These are phyloP conservation scores for Paedocypris micromegethes DNA, from an alignment of 2,797 vertebrate genomes.

Conservation along the genomic window DNA sequence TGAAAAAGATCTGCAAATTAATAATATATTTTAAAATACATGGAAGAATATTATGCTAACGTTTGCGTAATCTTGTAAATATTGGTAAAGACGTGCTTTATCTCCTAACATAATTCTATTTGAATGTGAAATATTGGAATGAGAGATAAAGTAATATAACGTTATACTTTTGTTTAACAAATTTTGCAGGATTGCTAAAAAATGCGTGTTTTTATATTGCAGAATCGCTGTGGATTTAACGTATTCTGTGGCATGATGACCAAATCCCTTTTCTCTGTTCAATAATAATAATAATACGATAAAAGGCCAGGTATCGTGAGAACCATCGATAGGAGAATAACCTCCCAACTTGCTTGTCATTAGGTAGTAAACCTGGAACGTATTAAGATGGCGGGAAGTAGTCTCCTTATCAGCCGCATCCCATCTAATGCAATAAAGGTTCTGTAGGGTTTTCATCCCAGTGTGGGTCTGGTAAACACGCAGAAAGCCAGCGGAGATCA, in stretches of 20 bases:
- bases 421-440: constrained; percentile 60
- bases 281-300: constrained; percentile 35
- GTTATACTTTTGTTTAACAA: too few species aligned
- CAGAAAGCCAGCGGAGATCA: constrained; percentile 44
- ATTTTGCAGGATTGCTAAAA: too few species aligned
- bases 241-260: not conserved
- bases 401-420: constrained; percentile 44
- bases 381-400: constrained; percentile 54
- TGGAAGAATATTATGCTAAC: too few species aligned
- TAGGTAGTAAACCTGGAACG: constrained; percentile 52
- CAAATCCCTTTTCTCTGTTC: constrained; percentile 22
- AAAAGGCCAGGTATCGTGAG: constrained; percentile 49
- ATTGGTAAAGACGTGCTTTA: too few species aligned
- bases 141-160: too few species aligned
- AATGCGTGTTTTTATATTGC: too few species aligned
- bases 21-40: too few species aligned
- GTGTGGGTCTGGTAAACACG: constrained; percentile 55
- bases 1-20: too few species aligned
- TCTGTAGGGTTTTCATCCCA: constrained; percentile 43
- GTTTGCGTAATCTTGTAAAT: too few species aligned
- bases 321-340: constrained; percentile 50
- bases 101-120: too few species aligned
- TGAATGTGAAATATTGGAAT: too few species aligned
- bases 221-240: too few species aligned
- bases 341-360: constrained; percentile 50